phyloP scores from a whole-genome alignment of 2,888 invertebrate genomes.

The Harpalus rubripes region DNA sequence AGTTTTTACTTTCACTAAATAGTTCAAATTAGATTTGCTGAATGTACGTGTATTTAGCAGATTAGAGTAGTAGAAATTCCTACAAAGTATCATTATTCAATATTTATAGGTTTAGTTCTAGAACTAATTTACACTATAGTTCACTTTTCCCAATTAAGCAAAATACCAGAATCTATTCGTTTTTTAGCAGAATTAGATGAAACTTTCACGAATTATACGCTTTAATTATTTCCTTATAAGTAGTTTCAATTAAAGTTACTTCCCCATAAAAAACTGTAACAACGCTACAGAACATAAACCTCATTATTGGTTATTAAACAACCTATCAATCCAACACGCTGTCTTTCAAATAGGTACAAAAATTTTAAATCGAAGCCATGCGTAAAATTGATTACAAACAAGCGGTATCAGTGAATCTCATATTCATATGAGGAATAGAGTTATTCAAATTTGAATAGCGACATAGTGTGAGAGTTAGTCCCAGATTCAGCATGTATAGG shows the following conservation, averaged over 20 bases:
- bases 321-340: constrained; percentile 6
- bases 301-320: constrained; percentile 7
- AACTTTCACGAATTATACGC: constrained; percentile 39
- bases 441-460: constrained; percentile 39
- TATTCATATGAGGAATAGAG: constrained; percentile 31
- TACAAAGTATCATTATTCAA: neutral
- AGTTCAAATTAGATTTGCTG: neutral
- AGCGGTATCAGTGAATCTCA: constrained; percentile 1
- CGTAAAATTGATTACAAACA: constrained; percentile 4
- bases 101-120: neutral
- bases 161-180: constrained; percentile 14
- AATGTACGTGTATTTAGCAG: neutral
- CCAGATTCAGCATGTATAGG: constrained; percentile 39
- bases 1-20: neutral
- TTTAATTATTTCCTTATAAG: constrained; percentile 32
- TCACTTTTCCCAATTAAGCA: constrained; percentile 46
- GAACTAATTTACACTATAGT: constrained; percentile 20
- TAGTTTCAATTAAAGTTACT: constrained; percentile 27
- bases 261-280: constrained; percentile 33
- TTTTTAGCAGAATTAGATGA: constrained; percentile 23
- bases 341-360: neutral
- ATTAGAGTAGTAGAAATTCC: neutral
- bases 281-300: constrained; percentile 10
- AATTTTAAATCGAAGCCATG: neutral
- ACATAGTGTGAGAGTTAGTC: constrained; percentile 9